Percentiles rank a stretch among this genome's conserved stretches.
Evolutionary conservation across 2,113 vertebrate species (phyloP).

Genomic region (Platichthys flesus): DNA sequence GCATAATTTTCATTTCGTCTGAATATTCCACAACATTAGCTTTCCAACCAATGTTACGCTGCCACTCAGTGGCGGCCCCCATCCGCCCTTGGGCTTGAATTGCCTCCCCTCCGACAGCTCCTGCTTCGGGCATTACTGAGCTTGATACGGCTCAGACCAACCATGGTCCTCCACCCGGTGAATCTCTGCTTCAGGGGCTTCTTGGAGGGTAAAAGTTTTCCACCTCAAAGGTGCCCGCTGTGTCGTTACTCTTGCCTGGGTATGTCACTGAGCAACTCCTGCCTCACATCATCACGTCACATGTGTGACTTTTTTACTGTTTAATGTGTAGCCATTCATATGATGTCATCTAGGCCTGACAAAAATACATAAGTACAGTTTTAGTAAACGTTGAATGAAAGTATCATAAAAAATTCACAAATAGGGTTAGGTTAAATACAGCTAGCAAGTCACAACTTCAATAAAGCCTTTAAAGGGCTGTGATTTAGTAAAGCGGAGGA

Average conservation of each 20-base stretch:
- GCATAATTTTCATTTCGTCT: neutral
- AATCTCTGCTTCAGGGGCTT: neutral
- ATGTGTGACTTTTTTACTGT: conserved; percentile 8
- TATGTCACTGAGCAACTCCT: neutral
- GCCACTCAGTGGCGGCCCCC: neutral
- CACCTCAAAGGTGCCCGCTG: neutral
- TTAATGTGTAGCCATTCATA: conserved; percentile 41
- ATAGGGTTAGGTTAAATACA: too few species aligned
- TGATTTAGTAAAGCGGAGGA: conserved; percentile 31
- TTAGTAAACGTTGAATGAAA: conserved; percentile 42
- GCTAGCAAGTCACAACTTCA: conserved; percentile 31
- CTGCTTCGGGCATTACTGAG: neutral
- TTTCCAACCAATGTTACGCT: neutral
- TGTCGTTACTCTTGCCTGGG: neutral
- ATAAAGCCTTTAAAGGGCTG: conserved; percentile 26
- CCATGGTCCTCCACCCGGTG: neutral
- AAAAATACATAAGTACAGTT: conserved; percentile 9
- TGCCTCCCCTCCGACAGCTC: neutral
- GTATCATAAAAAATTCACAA: conserved; percentile 19
- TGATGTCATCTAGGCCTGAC: neutral
- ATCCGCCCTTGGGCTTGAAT: too few species aligned
- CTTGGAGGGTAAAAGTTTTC: neutral
- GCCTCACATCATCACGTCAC: neutral
- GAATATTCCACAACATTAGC: neutral
- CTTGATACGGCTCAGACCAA: neutral